A percentile compares a stretch with the other conserved stretches of the same genome.
Conservation (phyloP, 2,797 vertebrate species). For the Propithecus deckenii region DNA sequence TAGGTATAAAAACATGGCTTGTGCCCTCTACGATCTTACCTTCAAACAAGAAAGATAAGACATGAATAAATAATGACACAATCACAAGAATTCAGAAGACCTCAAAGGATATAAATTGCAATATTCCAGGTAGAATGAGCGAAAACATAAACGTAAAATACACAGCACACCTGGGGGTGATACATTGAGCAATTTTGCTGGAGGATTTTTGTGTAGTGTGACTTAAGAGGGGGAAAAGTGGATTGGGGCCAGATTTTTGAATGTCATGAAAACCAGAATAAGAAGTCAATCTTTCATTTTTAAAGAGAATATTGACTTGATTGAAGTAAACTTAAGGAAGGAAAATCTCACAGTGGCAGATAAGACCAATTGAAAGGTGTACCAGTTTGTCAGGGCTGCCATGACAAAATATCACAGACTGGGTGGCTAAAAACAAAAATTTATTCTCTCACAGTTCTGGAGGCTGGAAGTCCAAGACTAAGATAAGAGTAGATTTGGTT, state of each 20-base stretch:
- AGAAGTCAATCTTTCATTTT: neutral
- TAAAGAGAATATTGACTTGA: neutral
- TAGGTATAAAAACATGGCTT: neutral
- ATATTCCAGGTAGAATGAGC: neutral
- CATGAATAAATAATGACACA: neutral
- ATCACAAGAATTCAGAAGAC: neutral
- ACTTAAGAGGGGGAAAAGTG: neutral
- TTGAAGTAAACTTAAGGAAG: neutral
- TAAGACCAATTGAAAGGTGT: neutral
- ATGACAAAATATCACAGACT: neutral
- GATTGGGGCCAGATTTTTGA: neutral
- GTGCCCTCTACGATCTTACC: neutral
- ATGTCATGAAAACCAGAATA: neutral
- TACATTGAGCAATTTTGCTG: neutral
- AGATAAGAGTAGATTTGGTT: neutral
- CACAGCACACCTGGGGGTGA: neutral
- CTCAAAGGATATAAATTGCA: neutral
- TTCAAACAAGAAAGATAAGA: neutral
- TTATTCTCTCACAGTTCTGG: neutral
- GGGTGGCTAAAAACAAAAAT: neutral
- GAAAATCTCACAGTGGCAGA: neutral
- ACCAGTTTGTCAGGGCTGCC: neutral
- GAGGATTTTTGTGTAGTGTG: neutral
- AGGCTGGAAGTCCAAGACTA: neutral
- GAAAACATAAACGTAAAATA: neutral